Base-by-base conservation (phyloP, 2,113 vertebrate genomes). In the Rhineura floridana region DNA sequence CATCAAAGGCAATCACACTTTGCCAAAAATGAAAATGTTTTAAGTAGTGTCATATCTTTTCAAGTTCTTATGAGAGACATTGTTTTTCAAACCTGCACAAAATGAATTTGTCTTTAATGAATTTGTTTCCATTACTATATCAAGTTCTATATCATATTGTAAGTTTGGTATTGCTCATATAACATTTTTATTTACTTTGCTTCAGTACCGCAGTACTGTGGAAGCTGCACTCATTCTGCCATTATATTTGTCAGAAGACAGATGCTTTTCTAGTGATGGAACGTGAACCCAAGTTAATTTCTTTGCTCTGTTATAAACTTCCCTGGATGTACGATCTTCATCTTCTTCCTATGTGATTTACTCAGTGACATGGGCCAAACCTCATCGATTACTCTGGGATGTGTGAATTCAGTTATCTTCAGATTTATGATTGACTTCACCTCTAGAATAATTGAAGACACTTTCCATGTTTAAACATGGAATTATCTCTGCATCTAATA, bases 21-120 rank as follows among this genome's bases (percentile, higher is more conserved):
- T 88, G 87, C 88, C 91, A 92, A 72, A 70, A 84, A 65, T 33
- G 21, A 28, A 50, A 88, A 76, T 76, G 46, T 79, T 81, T 75
- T 78, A 23, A 91, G 25, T 13, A 33, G n/a, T 63, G 36, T 44
- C 59, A 85, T 69, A 65, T 67, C n/a, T 3, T 19, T 0, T 0
- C 28, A 69, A 88, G 5, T 17, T 62, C 1, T 89, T 48, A 62
- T 59, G n/a, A 36, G 30, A 63, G 5, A 28, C 48, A 55, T 46
- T 76, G 46, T 48, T 63, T 83, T 90, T 73, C 84, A 83, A 19
- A 90, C 23, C 17, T 62, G 36, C 79, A 69, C 1, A 0, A 81
- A 88, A 30, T 25, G 6, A 75, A 90, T 9, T 19, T n/a, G 0
- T 39, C 59, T 52, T 69, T 17, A 55, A 84, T 25, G 42, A 33